Evolutionary conservation across 2,888 invertebrate genomes (phyloP).

Genomic region (Andrena marginata): DNA sequence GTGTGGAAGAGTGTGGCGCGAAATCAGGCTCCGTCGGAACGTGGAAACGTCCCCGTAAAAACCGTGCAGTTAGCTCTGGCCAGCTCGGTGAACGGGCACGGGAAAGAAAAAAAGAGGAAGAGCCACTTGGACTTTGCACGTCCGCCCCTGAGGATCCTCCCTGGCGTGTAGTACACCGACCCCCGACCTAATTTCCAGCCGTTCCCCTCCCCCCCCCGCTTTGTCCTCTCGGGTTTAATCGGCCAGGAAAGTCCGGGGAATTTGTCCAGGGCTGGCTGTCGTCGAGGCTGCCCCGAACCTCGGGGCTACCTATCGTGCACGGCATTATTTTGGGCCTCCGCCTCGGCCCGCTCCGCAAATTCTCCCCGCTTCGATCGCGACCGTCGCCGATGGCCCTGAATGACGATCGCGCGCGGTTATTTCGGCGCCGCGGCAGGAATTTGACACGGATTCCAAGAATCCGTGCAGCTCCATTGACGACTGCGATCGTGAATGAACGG

Average conservation of each 20-base stretch:
- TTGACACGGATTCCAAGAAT: constrained; percentile 62
- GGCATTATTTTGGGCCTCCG: constrained; percentile 46
- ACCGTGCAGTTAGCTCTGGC: constrained; percentile 18
- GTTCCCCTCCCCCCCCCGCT: constrained; percentile 46
- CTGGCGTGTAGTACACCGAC: constrained; percentile 66
- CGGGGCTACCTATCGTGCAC: constrained; percentile 50
- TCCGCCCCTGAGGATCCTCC: constrained; percentile 49
- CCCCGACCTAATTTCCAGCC: constrained; percentile 72
- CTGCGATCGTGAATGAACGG: constrained; percentile 53
- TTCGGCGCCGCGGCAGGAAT: constrained; percentile 46
- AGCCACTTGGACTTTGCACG: constrained; percentile 34
- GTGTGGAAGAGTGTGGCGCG: background rate
- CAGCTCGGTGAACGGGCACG: constrained; percentile 2
- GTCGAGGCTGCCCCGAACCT: constrained; percentile 29
- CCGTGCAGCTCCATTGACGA: constrained; percentile 46
- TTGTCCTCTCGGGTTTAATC: constrained; percentile 30
- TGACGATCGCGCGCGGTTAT: constrained; percentile 44
- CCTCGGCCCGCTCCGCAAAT: constrained; percentile 17
- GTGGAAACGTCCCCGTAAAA: constrained; percentile 16
- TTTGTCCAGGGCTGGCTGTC: constrained; percentile 38
- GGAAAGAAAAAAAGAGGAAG: background rate
- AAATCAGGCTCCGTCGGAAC: constrained; percentile 23
- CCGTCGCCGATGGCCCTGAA: constrained; percentile 40
- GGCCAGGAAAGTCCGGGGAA: constrained; percentile 25
- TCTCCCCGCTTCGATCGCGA: constrained; percentile 33